Evolutionary conservation across 2,888 invertebrate genomes (phyloP).

Genomic region (Carterocephalus palaemon): DNA sequence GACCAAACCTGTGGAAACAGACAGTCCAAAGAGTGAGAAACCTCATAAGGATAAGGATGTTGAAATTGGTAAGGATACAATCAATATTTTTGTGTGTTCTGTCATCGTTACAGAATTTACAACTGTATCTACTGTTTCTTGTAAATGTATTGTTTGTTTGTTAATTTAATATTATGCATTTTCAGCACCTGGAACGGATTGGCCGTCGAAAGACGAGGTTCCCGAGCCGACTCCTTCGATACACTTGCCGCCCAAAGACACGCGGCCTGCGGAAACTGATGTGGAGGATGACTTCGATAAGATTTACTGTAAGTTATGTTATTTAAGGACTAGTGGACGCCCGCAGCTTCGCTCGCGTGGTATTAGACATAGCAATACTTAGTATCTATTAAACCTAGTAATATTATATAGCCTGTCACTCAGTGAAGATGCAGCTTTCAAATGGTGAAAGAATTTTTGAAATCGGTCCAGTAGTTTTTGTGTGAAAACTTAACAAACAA

Average conservation of each 20-base stretch:
- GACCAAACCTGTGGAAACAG: slow-evolving; percentile 48
- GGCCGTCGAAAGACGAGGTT: slow-evolving; percentile 65
- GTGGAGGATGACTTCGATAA: slow-evolving; percentile 57
- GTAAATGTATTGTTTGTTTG: not conserved
- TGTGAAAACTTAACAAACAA: too few species aligned
- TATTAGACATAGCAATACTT: too few species aligned
- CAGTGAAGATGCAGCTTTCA: too few species aligned
- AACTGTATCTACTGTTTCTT: not conserved
- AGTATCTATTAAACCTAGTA: too few species aligned
- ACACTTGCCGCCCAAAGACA: slow-evolving; percentile 56
- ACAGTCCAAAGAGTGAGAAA: slow-evolving; percentile 57
- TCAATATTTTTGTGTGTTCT: too few species aligned
- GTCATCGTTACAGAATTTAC: too few species aligned
- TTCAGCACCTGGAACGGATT: slow-evolving; percentile 56
- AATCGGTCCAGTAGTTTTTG: too few species aligned
- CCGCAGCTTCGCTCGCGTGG: too few species aligned
- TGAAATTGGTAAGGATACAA: slow-evolving; percentile 41
- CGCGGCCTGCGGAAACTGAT: slow-evolving; percentile 47
- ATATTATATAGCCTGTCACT: too few species aligned
- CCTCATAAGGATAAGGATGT: slow-evolving; percentile 59
- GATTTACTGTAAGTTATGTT: slow-evolving; percentile 42
- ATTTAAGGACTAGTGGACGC: not conserved
- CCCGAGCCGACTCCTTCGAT: slow-evolving; percentile 53
- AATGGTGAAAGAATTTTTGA: too few species aligned
- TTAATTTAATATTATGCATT: slow-evolving; percentile 16